These are phyloP conservation scores for Pseudomyrmex flavicornis DNA, from an alignment of 1,140 invertebrate species.

Conservation along the genomic window DNA sequence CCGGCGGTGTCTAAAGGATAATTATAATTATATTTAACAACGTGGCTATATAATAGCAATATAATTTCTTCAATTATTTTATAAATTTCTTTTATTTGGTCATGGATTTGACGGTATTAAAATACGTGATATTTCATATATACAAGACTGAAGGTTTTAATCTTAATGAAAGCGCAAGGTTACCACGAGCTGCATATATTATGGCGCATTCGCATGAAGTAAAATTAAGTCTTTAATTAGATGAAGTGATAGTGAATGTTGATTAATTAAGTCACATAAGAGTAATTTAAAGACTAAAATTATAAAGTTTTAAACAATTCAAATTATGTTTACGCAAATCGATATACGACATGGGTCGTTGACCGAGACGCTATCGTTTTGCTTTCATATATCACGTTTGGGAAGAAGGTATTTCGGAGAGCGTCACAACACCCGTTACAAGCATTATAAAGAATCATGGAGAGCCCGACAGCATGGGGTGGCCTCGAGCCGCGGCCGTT, in stretches of 20 bases:
- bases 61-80: slow-evolving; percentile 34
- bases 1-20: neutral
- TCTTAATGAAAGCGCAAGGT: slow-evolving; percentile 30
- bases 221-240: slow-evolving; percentile 8
- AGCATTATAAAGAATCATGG: slow-evolving; percentile 55
- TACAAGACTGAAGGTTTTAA: slow-evolving; percentile 21
- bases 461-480: slow-evolving; percentile 46
- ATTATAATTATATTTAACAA: slow-evolving; percentile 52
- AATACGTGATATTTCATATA: slow-evolving; percentile 53
- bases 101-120: slow-evolving; percentile 43
- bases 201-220: neutral
- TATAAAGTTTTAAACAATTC: neutral
- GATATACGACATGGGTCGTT: neutral
- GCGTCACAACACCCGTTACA: slow-evolving; percentile 64
- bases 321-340: neutral
- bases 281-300: neutral
- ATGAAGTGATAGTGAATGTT: neutral
- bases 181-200: neutral
- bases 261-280: neutral
- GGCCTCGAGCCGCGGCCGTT: slow-evolving; percentile 45
- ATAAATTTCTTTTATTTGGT: slow-evolving; percentile 6
- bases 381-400: slow-evolving; percentile 44
- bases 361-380: slow-evolving; percentile 24
- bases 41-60: slow-evolving; percentile 25
- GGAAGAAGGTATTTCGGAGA: slow-evolving; percentile 15